These are phyloP conservation scores for Nestor notabilis DNA, from an alignment of 2,113 vertebrate genomes.

Conservation along the genomic window DNA sequence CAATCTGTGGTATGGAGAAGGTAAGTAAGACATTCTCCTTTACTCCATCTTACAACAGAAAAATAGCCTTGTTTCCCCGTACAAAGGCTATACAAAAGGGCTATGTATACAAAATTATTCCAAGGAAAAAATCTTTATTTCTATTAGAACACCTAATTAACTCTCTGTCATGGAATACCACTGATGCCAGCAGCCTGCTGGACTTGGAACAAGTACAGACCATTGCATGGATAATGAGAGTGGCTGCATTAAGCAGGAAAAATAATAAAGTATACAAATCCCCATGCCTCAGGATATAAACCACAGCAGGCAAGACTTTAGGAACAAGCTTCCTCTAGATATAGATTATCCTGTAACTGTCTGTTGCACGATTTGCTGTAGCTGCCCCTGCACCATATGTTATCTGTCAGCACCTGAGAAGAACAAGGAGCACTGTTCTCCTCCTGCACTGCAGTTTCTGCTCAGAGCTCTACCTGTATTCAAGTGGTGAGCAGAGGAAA, in stretches of 20 bases:
- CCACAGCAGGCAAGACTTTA: background rate
- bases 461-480: background rate
- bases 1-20: background rate
- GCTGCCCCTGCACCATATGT: background rate
- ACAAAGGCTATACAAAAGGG: background rate
- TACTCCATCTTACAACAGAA: background rate
- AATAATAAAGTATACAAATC: background rate
- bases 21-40: background rate
- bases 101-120: background rate
- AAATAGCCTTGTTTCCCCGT: background rate
- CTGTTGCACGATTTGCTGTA: background rate
- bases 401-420: background rate
- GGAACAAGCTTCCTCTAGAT: background rate
- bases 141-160: background rate
- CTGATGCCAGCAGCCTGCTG: background rate
- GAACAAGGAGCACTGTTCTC: background rate
- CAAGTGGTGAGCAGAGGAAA: background rate
- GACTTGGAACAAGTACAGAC: background rate
- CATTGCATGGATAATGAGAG: background rate
- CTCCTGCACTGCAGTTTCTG: accelerated
- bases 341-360: background rate
- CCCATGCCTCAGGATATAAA: background rate
- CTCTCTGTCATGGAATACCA: background rate
- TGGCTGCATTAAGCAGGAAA: background rate
- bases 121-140: background rate